Percentiles rank a stretch among this genome's conserved stretches.
Evolutionary conservation across 2,113 vertebrate species (phyloP).

Genomic region (Plecturocebus donacophilus): DNA sequence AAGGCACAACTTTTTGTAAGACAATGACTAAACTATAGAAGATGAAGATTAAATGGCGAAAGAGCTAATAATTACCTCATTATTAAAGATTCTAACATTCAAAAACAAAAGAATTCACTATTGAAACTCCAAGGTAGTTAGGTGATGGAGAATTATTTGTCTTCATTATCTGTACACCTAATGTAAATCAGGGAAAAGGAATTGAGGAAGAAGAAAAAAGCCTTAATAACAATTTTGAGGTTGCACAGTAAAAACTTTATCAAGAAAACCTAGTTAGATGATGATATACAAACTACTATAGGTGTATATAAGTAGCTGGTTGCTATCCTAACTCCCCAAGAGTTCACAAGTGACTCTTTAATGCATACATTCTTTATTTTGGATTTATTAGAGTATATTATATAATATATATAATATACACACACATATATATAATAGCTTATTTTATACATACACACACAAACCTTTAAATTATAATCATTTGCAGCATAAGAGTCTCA

Average conservation of each 20-base stretch:
- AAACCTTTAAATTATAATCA: conserved; percentile 21
- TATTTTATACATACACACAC: background rate
- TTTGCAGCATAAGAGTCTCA: background rate
- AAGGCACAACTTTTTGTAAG: background rate
- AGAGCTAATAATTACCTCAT: background rate
- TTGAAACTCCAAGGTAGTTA: background rate
- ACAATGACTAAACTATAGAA: background rate
- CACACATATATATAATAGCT: background rate
- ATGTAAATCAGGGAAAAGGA: background rate
- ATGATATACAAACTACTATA: background rate
- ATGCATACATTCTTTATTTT: background rate
- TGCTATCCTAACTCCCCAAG: background rate
- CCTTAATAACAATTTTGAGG: conserved; percentile 16
- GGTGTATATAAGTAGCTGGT: background rate
- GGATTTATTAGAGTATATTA: background rate
- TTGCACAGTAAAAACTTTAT: conserved; percentile 10
- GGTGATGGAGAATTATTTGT: background rate
- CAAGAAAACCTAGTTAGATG: background rate
- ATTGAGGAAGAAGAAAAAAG: background rate
- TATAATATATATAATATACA: background rate
- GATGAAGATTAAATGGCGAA: background rate
- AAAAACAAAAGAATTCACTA: conserved; percentile 21
- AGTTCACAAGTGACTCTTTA: background rate
- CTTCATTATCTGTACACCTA: background rate
- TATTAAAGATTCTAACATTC: conserved; percentile 28